Conservation (phyloP, 2,888 invertebrate species). For the Gnatocerus cornutus region DNA sequence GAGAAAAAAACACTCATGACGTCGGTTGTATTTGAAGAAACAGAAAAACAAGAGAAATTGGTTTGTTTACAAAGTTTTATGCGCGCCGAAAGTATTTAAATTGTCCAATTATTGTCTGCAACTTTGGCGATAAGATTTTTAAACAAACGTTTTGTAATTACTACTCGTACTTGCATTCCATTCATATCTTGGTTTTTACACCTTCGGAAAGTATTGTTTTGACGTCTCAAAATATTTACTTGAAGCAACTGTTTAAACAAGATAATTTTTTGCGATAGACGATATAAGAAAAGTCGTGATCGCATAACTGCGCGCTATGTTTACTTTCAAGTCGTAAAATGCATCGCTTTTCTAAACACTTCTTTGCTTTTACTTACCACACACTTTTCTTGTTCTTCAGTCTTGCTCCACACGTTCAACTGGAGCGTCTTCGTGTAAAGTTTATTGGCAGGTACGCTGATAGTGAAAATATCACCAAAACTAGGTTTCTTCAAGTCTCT, state of each 20-base stretch:
- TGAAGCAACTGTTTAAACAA: conserved; percentile 1
- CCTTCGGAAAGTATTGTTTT: conserved; percentile 10
- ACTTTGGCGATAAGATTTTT: conserved; percentile 2
- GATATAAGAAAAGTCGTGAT: too few relatives aligned
- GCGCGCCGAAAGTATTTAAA: not conserved
- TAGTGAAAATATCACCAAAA: conserved; percentile 85
- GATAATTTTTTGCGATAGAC: not conserved
- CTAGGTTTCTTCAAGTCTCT: conserved; percentile 83
- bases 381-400: conserved; percentile 84
- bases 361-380: conserved; percentile 78
- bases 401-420: conserved; percentile 88
- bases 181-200: conserved; percentile 6
- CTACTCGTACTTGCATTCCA: conserved; percentile 7
- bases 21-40: not conserved
- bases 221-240: not conserved
- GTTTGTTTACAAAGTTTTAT: not conserved
- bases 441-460: conserved; percentile 84
- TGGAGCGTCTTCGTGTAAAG: conserved; percentile 91
- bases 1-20: conserved; percentile 46
- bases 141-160: not conserved
- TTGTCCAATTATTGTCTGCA: conserved; percentile 2
- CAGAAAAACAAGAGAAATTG: conserved; percentile 29
- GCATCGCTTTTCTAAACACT: too few relatives aligned
- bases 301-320: too few relatives aligned
- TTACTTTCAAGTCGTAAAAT: too few relatives aligned